Percentiles rank a stretch among this genome's conserved stretches.
These are phyloP conservation scores for Aratinga solstitialis DNA, from an alignment of 2,797 vertebrate species.

Conservation along the genomic window DNA sequence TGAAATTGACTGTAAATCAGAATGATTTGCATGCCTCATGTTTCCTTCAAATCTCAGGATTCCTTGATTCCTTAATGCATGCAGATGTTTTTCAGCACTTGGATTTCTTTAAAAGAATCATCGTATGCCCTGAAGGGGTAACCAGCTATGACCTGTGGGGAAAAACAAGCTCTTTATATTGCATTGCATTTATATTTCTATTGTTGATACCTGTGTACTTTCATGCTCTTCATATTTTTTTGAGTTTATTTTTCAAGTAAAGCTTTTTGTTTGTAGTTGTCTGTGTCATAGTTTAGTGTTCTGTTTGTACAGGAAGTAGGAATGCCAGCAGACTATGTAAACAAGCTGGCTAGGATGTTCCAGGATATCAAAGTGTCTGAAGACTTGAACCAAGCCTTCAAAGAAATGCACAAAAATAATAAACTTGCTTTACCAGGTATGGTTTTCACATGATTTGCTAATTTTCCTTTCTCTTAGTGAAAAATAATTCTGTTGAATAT, in stretches of 20 bases:
- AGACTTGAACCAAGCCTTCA: slow-evolving; percentile 97
- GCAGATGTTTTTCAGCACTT: neutral
- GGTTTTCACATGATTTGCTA: slow-evolving; percentile 5
- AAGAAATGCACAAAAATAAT: slow-evolving; percentile 99
- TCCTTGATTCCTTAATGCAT: neutral
- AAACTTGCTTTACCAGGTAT: slow-evolving; percentile 95
- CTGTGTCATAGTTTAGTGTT: neutral
- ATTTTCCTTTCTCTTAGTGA: neutral
- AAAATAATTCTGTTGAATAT: neutral
- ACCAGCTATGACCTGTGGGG: neutral
- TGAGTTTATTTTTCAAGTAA: neutral
- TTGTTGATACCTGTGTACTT: neutral
- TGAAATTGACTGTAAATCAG: neutral
- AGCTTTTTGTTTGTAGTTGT: neutral
- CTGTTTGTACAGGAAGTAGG: slow-evolving; percentile 90
- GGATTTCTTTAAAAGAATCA: neutral
- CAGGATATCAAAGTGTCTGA: slow-evolving; percentile 99
- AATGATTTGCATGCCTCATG: neutral
- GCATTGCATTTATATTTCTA: neutral
- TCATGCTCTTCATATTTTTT: neutral
- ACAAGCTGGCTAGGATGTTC: slow-evolving; percentile 98
- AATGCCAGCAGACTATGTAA: slow-evolving; percentile 98
- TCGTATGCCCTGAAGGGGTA: neutral
- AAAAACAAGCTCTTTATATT: neutral
- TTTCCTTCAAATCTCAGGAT: neutral